Evolutionary conservation across 2,888 invertebrate species (phyloP).

Genomic region (Platycheirus albimanus): DNA sequence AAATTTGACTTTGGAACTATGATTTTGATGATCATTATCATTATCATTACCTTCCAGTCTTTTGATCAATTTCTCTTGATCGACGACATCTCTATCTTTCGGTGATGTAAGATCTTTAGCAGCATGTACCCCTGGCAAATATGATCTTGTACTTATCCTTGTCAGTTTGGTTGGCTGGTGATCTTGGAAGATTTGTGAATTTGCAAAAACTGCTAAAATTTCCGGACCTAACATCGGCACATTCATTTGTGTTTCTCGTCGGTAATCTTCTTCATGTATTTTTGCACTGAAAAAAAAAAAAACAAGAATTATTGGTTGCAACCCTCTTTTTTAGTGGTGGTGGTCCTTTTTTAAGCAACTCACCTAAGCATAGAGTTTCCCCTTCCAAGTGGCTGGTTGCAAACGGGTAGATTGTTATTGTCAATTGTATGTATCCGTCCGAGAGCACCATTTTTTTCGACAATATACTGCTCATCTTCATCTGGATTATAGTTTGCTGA

Average conservation of each 20-base stretch:
- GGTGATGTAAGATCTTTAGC: slow-evolving; percentile 78
- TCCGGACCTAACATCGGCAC: slow-evolving; percentile 83
- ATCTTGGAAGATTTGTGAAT: slow-evolving; percentile 83
- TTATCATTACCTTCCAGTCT: slow-evolving; percentile 83
- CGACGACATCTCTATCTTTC: slow-evolving; percentile 78
- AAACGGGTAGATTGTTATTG: slow-evolving; percentile 81
- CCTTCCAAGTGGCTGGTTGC: slow-evolving; percentile 80
- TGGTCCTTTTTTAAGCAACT: background rate
- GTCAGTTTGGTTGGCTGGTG: slow-evolving; percentile 82
- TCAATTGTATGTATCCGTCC: slow-evolving; percentile 78
- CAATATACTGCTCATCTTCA: slow-evolving; percentile 81
- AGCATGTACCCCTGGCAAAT: slow-evolving; percentile 79
- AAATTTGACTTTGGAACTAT: slow-evolving; percentile 79
- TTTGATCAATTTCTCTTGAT: slow-evolving; percentile 81
- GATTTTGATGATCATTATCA: slow-evolving; percentile 78
- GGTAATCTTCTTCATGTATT: slow-evolving; percentile 82
- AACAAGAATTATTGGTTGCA: too few species aligned
- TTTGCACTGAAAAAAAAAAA: slow-evolving; percentile 77
- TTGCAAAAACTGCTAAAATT: slow-evolving; percentile 82
- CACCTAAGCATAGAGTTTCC: slow-evolving; percentile 77
- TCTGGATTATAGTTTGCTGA: slow-evolving; percentile 83
- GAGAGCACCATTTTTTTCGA: slow-evolving; percentile 79
- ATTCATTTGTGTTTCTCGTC: slow-evolving; percentile 82
- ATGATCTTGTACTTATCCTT: slow-evolving; percentile 80
- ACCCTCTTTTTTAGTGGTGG: background rate